Base-by-base conservation (phyloP, 2,888 invertebrate genomes). In the Aphrophora alni region DNA sequence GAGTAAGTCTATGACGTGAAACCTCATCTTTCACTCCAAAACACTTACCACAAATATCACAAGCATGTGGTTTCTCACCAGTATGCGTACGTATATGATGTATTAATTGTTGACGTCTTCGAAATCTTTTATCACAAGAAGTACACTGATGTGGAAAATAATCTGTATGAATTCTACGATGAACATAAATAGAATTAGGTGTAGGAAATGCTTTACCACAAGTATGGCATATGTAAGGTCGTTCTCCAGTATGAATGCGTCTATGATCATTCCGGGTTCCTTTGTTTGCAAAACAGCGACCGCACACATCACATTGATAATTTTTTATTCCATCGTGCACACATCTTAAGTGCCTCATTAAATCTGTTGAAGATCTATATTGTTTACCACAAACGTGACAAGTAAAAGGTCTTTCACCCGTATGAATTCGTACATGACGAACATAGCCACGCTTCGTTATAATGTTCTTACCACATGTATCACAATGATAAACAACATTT, bases 61-160 rank as follows among this genome's bases (percentile, higher is more conserved):
- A 92, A 26, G 90, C 87, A 86, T 89, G 89, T 0, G 88, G 87
- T 70, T 87, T 87, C 80, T 88, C 89, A 27, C 87, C 88, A 0
- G 87, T 86, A 85, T 91, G 91, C 5, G 88, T 85, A 0, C 90
- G 88, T 81, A 86, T 85, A 85, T 92, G 92, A 0, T 91, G 88
- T 70, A 88, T 83, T 86, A 91, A 89, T 7, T 88, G 88, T 7
- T 86, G 86, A 4, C 84, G 80, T 25, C 81, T 82, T 33, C 90
- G 89, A 86, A 92, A 93, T 77, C 86, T 87, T 73, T 91, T 90
- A n/a, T 87, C 88, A 86, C 93, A 93, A 82, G 91, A 90, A 0
- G 89, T 89, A 87, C 93, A 93, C 25, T 88, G 88, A 86, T 90
- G 90, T 0, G 93, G 91, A 82, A 90, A 91, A 73, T 88, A 87